phyloP scores from a whole-genome alignment of 2,113 vertebrate species.

The Silurus glanis region DNA sequence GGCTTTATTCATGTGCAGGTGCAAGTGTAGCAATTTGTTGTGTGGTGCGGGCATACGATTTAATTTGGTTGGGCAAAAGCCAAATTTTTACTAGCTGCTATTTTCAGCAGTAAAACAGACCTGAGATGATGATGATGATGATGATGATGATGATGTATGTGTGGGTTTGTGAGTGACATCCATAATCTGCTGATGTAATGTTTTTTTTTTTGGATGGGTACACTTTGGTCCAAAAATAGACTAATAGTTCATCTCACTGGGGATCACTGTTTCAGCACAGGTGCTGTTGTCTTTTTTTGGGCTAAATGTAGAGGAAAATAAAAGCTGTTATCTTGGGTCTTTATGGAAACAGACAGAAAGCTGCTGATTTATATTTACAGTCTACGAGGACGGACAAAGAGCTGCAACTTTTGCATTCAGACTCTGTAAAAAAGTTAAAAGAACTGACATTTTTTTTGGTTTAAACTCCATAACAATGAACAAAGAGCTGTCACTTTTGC shows the following conservation, averaged over 20 bases:
- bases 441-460: conserved; percentile 8
- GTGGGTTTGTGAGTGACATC: background rate
- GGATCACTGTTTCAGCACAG: background rate
- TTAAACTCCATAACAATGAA: background rate
- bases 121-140: background rate
- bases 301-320: background rate
- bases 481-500: background rate
- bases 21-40: background rate
- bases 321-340: background rate
- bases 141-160: no score
- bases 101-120: background rate
- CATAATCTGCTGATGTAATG: background rate
- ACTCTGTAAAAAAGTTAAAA: background rate
- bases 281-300: background rate
- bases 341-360: conserved; percentile 13
- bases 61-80: conserved; percentile 6
- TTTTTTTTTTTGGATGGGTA: background rate
- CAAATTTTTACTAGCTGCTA: background rate
- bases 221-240: background rate
- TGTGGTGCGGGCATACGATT: background rate
- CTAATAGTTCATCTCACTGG: background rate
- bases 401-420: background rate
- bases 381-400: background rate
- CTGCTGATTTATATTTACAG: background rate
- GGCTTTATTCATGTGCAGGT: background rate